These are phyloP conservation scores for Equus przewalskii DNA, from an alignment of 2,113 vertebrate species.

Conservation along the genomic window DNA sequence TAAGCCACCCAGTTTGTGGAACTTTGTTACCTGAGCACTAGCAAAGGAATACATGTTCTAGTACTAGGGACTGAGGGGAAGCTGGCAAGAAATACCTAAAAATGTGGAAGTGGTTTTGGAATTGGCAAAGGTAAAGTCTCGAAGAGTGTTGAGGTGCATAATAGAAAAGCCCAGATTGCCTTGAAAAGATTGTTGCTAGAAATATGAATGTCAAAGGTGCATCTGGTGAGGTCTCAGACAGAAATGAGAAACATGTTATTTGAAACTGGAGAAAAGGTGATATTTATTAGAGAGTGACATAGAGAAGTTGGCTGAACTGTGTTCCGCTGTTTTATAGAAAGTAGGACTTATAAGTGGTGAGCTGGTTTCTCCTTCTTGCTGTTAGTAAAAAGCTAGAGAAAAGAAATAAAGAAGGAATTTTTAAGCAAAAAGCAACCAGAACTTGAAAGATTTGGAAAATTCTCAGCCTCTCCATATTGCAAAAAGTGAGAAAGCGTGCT, in stretches of 20 bases:
- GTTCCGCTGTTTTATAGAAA: not conserved
- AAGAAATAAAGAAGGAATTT: not conserved
- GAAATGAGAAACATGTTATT: not conserved
- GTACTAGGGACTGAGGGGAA: fast-evolving
- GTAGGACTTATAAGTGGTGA: not conserved
- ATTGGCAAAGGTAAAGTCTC: not conserved
- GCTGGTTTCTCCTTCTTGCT: not conserved
- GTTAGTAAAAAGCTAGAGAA: not conserved
- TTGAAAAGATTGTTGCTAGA: not conserved
- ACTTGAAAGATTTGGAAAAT: not conserved
- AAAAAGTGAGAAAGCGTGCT: not conserved
- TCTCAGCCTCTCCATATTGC: not conserved
- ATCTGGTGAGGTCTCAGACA: not conserved
- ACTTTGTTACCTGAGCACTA: not conserved
- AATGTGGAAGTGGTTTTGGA: not conserved
- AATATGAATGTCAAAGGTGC: not conserved
- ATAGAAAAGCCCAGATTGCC: not conserved
- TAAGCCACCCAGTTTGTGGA: not conserved
- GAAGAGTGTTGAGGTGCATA: not conserved
- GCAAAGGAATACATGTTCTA: not conserved
- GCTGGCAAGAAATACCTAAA: not conserved
- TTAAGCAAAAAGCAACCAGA: not conserved
- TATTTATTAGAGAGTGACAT: not conserved
- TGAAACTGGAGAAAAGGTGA: not conserved
- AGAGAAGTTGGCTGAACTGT: not conserved